Conservation (phyloP, 2,113 vertebrate species). For the Lophura nycthemera region DNA sequence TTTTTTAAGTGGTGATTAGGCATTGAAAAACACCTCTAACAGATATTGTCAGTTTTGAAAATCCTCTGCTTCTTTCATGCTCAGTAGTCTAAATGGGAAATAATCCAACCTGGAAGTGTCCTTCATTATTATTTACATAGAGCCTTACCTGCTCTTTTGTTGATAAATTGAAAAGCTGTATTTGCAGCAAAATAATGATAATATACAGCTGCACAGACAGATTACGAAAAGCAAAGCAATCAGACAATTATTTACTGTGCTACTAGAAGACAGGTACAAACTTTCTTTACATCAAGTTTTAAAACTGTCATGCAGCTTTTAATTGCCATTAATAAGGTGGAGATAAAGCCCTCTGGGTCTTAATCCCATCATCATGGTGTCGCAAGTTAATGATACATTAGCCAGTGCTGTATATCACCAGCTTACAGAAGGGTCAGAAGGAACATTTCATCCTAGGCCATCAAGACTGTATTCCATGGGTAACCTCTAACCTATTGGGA, state of each 20-base stretch:
- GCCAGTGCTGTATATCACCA: constrained; percentile 50
- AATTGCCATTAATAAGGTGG: constrained; percentile 75
- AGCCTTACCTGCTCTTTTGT: constrained; percentile 69
- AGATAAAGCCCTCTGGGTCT: constrained; percentile 68
- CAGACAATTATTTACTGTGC: constrained; percentile 62
- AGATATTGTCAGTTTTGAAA: not conserved
- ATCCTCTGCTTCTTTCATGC: constrained; percentile 17
- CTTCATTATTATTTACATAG: constrained; percentile 71
- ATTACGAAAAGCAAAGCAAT: constrained; percentile 57
- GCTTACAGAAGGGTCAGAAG: constrained; percentile 58
- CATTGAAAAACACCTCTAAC: not conserved
- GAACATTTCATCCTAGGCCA: constrained; percentile 62
- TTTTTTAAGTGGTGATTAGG: not conserved
- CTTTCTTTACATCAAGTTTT: constrained; percentile 69
- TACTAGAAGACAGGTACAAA: constrained; percentile 38
- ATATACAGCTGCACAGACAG: constrained; percentile 67
- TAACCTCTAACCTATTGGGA: constrained; percentile 46
- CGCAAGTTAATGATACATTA: constrained; percentile 73
- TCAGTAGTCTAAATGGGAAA: constrained; percentile 8
- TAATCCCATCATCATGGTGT: constrained; percentile 61
- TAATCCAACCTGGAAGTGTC: constrained; percentile 59
- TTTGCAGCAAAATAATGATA: constrained; percentile 68
- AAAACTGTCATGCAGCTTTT: constrained; percentile 65
- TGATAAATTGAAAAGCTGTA: constrained; percentile 72
- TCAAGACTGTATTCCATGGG: constrained; percentile 40